Conservation (phyloP, 1,140 invertebrate species). For the Popillia japonica region DNA sequence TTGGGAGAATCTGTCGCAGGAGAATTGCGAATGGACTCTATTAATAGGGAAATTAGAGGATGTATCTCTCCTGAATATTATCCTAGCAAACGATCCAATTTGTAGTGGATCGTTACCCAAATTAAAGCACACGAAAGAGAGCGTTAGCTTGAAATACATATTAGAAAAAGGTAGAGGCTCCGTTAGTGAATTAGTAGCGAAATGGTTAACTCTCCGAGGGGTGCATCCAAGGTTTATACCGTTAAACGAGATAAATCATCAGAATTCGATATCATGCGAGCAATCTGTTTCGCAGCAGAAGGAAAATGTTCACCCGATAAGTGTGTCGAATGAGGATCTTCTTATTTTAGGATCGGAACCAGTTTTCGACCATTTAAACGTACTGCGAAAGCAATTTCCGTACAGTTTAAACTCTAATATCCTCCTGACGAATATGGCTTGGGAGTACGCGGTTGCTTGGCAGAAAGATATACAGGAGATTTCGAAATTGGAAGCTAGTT, state of each 20-base stretch:
- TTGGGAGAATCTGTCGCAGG: slow-evolving; percentile 86
- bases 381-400: slow-evolving; percentile 80
- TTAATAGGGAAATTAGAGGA: slow-evolving; percentile 90
- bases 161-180: slow-evolving; percentile 83
- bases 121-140: slow-evolving; percentile 67
- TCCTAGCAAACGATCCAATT: slow-evolving; percentile 67
- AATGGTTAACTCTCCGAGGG: slow-evolving; percentile 78
- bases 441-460: slow-evolving; percentile 90
- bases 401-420: slow-evolving; percentile 82
- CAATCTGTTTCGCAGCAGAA: slow-evolving; percentile 9
- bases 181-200: slow-evolving; percentile 82
- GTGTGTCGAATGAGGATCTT: slow-evolving; percentile 38
- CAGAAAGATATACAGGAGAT: slow-evolving; percentile 77
- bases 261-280: slow-evolving; percentile 39
- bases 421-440: slow-evolving; percentile 84
- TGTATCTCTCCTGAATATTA: slow-evolving; percentile 78
- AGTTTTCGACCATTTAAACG: slow-evolving; percentile 67
- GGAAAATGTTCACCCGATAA: slow-evolving; percentile 45
- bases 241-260: slow-evolving; percentile 51
- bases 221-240: slow-evolving; percentile 67
- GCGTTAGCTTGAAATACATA: slow-evolving; percentile 76
- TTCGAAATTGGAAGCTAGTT: slow-evolving; percentile 69
- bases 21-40: slow-evolving; percentile 85
- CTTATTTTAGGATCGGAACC: slow-evolving; percentile 59
- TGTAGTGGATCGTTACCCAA: slow-evolving; percentile 62